Percentiles rank a stretch among this genome's conserved stretches.
These are phyloP conservation scores for Balaenoptera acutorostrata DNA, from an alignment of 2,113 vertebrate genomes.

Conservation along the genomic window DNA sequence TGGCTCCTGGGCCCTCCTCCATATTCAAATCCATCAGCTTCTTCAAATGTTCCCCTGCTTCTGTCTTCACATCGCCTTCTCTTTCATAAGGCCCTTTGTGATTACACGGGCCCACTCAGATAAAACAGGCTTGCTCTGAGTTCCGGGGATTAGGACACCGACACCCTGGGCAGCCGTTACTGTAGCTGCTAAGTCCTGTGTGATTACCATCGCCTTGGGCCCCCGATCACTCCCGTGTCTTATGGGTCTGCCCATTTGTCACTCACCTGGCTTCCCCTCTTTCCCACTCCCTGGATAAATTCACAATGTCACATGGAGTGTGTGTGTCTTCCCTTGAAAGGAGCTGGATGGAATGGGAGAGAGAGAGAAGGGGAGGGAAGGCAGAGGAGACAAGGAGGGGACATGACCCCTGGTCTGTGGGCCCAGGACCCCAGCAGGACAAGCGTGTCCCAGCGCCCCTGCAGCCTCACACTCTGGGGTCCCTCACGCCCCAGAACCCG, in stretches of 20 bases:
- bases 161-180: background rate
- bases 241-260: background rate
- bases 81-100: background rate
- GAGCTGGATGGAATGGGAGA: background rate
- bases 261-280: background rate
- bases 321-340: background rate
- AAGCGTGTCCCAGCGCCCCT: background rate
- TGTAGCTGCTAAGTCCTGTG: background rate
- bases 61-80: background rate
- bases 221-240: background rate
- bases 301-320: background rate
- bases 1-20: too few species aligned
- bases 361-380: background rate
- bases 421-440: background rate
- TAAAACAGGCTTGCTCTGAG: too few species aligned
- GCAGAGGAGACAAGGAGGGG: background rate
- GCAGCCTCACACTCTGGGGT: background rate
- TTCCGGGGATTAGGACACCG: rapidly evolving
- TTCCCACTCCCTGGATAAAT: background rate
- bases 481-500: background rate
- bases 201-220: rapidly evolving
- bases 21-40: background rate
- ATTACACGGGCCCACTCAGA: background rate
- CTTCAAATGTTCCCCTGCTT: background rate
- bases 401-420: background rate